Evolutionary conservation across 2,113 vertebrate species (phyloP).

Genomic region (Austrofundulus limnaeus): DNA sequence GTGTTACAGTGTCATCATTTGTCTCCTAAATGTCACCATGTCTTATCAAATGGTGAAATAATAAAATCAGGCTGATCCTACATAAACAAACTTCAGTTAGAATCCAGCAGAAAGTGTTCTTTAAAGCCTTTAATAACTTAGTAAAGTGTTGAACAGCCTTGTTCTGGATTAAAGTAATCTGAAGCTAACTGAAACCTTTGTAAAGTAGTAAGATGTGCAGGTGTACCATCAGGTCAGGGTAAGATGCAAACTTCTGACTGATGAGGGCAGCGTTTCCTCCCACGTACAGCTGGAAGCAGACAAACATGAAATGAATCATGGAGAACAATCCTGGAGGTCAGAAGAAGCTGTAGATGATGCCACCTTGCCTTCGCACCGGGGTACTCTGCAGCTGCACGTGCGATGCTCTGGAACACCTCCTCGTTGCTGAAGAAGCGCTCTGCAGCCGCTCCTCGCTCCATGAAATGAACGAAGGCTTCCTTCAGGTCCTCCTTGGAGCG

Average conservation of each 20-base stretch:
- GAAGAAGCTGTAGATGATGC: not conserved
- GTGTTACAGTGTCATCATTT: too few relatives aligned
- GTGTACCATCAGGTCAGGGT: slow-evolving; percentile 87
- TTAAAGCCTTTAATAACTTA: too few relatives aligned
- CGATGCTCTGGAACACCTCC: slow-evolving; percentile 83
- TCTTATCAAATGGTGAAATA: too few relatives aligned
- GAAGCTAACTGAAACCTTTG: too few relatives aligned
- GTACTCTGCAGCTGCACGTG: slow-evolving; percentile 82
- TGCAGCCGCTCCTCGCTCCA: slow-evolving; percentile 90
- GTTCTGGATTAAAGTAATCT: too few relatives aligned
- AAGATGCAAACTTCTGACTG: slow-evolving; percentile 90
- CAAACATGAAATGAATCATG: not conserved
- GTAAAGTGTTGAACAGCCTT: too few relatives aligned
- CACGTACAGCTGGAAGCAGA: slow-evolving; percentile 85
- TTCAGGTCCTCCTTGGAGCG: slow-evolving; percentile 83
- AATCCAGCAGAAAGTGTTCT: too few relatives aligned
- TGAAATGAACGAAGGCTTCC: slow-evolving; percentile 89
- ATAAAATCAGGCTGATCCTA: too few relatives aligned
- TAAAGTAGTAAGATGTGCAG: slow-evolving; percentile 4
- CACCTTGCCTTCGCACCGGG: slow-evolving; percentile 86
- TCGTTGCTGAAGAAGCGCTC: slow-evolving; percentile 93
- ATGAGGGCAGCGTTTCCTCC: slow-evolving; percentile 98
- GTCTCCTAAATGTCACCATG: too few relatives aligned
- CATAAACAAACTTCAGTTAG: too few relatives aligned
- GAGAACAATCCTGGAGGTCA: not conserved